Conservation (phyloP, 2,888 invertebrate species). For the Prenolepis imparis region DNA sequence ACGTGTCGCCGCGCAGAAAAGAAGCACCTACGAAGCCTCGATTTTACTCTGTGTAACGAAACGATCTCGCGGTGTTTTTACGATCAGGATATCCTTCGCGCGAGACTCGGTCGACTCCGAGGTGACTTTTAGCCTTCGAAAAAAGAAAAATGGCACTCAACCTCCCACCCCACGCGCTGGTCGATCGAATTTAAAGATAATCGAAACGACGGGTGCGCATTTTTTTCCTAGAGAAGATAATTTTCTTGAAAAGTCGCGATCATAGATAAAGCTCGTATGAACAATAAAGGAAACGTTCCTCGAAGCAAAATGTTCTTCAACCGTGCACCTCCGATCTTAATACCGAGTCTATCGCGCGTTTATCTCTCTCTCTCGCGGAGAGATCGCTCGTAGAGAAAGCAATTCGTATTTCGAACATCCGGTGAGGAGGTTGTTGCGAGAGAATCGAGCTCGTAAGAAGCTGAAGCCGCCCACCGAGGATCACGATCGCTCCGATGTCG, state of each 20-base stretch:
- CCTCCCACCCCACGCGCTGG: constrained; percentile 61
- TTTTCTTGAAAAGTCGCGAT: constrained; percentile 5
- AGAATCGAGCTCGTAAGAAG: constrained; percentile 15
- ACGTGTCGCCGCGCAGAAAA: constrained; percentile 38
- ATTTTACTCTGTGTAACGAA: constrained; percentile 53
- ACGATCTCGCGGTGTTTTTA: constrained; percentile 44
- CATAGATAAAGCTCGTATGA: neutral
- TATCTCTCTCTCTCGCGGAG: neutral
- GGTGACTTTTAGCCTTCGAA: constrained; percentile 32
- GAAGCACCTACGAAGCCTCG: neutral
- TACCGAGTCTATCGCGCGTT: constrained; percentile 5
- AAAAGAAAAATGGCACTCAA: constrained; percentile 36
- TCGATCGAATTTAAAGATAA: constrained; percentile 44
- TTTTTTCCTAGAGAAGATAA: constrained; percentile 24
- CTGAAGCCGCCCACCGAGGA: constrained; percentile 9
- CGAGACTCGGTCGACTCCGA: constrained; percentile 20
- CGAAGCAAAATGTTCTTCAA: neutral
- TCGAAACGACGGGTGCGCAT: constrained; percentile 9
- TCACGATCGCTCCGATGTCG: constrained; percentile 41
- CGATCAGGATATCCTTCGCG: constrained; percentile 39
- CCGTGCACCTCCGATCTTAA: neutral
- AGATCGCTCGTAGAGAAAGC: constrained; percentile 4
- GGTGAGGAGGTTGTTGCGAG: neutral
- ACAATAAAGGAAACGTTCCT: neutral
- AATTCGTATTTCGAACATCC: constrained; percentile 10